phyloP scores from a whole-genome alignment of 2,888 invertebrate species.

The Pseudococcus viburni region DNA sequence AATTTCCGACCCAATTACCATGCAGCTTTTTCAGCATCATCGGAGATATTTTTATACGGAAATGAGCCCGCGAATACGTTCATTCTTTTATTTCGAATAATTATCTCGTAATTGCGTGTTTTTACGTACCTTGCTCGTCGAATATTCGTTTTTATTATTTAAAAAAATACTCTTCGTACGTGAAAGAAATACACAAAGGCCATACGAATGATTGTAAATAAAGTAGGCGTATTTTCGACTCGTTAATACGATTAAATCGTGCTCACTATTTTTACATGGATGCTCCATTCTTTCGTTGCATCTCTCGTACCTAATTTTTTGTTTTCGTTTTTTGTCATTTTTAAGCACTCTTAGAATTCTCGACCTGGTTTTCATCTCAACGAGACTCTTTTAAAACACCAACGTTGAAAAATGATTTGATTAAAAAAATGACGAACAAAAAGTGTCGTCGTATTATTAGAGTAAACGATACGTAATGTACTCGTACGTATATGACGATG shows the following conservation, averaged over 20 bases:
- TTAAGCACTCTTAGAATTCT: too few relatives aligned
- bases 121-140: slow-evolving; percentile 16
- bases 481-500: neutral
- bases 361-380: too few relatives aligned
- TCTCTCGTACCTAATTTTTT: neutral
- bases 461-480: neutral
- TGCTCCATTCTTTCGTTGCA: neutral
- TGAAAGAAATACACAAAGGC: neutral
- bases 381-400: too few relatives aligned
- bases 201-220: neutral
- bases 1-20: neutral
- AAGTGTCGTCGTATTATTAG: neutral
- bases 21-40: neutral
- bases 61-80: neutral
- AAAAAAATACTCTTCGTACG: neutral
- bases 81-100: neutral
- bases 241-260: slow-evolving; percentile 25
- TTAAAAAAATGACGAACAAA: neutral
- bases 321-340: neutral
- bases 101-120: slow-evolving; percentile 21
- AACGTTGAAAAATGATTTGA: too few relatives aligned
- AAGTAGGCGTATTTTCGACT: neutral
- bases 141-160: neutral
- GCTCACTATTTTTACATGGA: neutral
- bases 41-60: slow-evolving; percentile 4